A percentile compares a stretch with the other conserved stretches of the same genome.
Evolutionary conservation across 2,888 invertebrate species (phyloP).

Genomic region (Rhynchonema sp.): DNA sequence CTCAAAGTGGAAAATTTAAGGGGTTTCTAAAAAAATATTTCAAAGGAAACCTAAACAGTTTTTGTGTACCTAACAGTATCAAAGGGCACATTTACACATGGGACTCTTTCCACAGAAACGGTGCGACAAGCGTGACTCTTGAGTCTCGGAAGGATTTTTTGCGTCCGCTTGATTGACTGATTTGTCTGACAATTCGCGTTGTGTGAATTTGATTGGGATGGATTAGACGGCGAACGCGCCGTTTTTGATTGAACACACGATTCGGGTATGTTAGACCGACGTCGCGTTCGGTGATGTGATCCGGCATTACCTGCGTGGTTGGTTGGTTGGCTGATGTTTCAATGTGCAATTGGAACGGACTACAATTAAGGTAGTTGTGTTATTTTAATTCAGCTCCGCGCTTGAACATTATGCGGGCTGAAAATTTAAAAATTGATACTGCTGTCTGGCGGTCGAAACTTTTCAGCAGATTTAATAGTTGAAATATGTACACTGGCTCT

Average conservation of each 20-base stretch:
- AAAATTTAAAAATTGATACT: too few relatives aligned
- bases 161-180: too few relatives aligned
- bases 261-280: not conserved
- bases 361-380: too few relatives aligned
- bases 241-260: not conserved
- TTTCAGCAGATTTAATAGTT: too few relatives aligned
- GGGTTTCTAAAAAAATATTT: not conserved
- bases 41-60: not conserved
- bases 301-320: not conserved
- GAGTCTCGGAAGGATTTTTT: not conserved
- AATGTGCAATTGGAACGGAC: too few relatives aligned
- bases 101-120: not conserved
- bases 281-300: not conserved
- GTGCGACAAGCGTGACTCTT: not conserved
- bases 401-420: too few relatives aligned
- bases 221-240: not conserved
- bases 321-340: too few relatives aligned
- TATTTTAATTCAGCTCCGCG: too few relatives aligned
- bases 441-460: too few relatives aligned
- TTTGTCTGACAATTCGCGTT: not conserved
- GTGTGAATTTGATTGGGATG: not conserved
- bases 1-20: too few relatives aligned
- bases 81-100: not conserved
- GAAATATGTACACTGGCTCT: too few relatives aligned
- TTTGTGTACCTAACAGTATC: not conserved